Evolutionary conservation across 2,888 invertebrate genomes (phyloP).

Genomic region (Drosophila gaucha): DNA sequence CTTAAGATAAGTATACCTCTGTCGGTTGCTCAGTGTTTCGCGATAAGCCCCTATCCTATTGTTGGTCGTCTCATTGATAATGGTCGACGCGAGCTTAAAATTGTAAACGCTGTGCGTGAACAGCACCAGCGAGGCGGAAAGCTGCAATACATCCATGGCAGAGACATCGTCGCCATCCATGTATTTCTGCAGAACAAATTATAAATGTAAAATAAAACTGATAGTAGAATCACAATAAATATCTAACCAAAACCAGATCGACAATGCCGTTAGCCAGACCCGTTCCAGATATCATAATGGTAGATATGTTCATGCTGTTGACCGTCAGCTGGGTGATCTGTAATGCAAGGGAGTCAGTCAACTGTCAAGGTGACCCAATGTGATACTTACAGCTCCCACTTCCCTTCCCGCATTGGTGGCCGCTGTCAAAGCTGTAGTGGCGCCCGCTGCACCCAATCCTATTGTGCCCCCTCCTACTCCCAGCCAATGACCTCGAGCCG

Average conservation of each 20-base stretch:
- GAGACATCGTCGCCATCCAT: slow-evolving; percentile 76
- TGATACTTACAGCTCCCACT: slow-evolving; percentile 72
- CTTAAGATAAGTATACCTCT: slow-evolving; percentile 62
- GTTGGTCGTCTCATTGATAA: slow-evolving; percentile 69
- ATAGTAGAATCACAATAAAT: background rate
- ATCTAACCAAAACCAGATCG: slow-evolving; percentile 78
- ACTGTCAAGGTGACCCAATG: too few relatives aligned
- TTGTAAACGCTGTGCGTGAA: slow-evolving; percentile 83
- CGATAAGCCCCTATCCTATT: slow-evolving; percentile 66
- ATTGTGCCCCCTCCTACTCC: slow-evolving; percentile 69
- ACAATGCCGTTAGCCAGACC: slow-evolving; percentile 76
- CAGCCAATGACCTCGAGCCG: slow-evolving; percentile 79
- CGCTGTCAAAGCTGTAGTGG: slow-evolving; percentile 70
- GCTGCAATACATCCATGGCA: slow-evolving; percentile 71
- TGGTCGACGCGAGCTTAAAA: slow-evolving; percentile 80
- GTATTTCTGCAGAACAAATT: slow-evolving; percentile 60
- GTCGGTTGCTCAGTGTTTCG: slow-evolving; percentile 74
- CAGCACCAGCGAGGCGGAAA: slow-evolving; percentile 80
- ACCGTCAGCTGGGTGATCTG: slow-evolving; percentile 72
- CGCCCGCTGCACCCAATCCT: slow-evolving; percentile 73
- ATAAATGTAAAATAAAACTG: background rate
- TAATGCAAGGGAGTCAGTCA: background rate
- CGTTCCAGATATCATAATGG: slow-evolving; percentile 79
- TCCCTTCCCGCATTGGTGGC: slow-evolving; percentile 72
- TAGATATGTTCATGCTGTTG: slow-evolving; percentile 81